phyloP scores from a whole-genome alignment of 2,797 vertebrate genomes.

The Danionella dracula region DNA sequence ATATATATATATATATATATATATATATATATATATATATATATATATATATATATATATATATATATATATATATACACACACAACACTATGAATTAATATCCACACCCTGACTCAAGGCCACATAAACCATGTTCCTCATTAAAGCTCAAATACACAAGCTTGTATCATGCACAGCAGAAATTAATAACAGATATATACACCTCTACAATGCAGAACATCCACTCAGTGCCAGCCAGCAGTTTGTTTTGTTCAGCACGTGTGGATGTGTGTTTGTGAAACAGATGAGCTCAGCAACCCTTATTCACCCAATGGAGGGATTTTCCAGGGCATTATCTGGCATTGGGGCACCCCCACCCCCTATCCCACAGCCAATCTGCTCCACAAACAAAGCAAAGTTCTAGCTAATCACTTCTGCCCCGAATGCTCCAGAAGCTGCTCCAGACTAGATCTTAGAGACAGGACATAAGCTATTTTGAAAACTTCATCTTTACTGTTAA shows the following conservation, averaged over 20 bases:
- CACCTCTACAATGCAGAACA: constrained; percentile 19
- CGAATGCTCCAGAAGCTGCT: constrained; percentile 31
- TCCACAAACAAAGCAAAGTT: constrained; percentile 46
- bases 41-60: too few relatives aligned
- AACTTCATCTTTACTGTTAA: too few relatives aligned
- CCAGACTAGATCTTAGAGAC: too few relatives aligned
- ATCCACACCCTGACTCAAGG: constrained; percentile 6
- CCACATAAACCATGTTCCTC: not conserved
- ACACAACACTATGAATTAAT: not conserved
- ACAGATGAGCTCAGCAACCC: constrained; percentile 64
- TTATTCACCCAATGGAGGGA: constrained; percentile 58
- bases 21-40: too few relatives aligned
- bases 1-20: too few relatives aligned
- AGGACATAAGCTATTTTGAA: too few relatives aligned
- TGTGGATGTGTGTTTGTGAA: constrained; percentile 31
- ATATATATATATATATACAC: too few relatives aligned
- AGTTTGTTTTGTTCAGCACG: constrained; percentile 13
- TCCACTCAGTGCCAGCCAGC: constrained; percentile 17
- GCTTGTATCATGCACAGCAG: not conserved
- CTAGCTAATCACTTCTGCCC: constrained; percentile 51
- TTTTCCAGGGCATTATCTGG: constrained; percentile 46
- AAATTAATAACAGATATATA: constrained; percentile 6
- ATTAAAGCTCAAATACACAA: not conserved
- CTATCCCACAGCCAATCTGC: constrained; percentile 1
- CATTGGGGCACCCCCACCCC: not conserved